Base-by-base conservation (phyloP, 2,888 invertebrate species). In the Euplexia lucipara region DNA sequence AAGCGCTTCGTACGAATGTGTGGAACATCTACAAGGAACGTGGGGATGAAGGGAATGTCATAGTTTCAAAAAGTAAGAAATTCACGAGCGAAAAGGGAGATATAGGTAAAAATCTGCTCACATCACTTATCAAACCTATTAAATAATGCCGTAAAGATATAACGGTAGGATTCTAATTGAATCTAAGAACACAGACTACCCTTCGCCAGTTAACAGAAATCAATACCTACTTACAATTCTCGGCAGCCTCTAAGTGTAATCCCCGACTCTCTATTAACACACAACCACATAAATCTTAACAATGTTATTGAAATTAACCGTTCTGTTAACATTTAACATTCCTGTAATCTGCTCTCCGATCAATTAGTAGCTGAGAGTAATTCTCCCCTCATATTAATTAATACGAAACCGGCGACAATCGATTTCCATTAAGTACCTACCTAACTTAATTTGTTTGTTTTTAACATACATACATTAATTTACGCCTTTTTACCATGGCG, bases 341-440 rank as follows among this genome's bases (percentile, higher is more conserved):
- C 42, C 6, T 44, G 54, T 72, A 72, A 64, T 54, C 57, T 41
- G 42, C 34, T 45, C 45, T 20, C 51, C 30, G n/a, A 52, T 47
- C 67, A 74, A 68, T 75, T 75, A 72, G 61, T 41, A 9, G 51
- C 52, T 52, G 22, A 22, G 37, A 41, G 41, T 63, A 51, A 63
- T 41, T 59, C 41, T 22, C 12, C 39, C 16, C 48, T 53, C 65
- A 45, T 34, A 65, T 72, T 77, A 37, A 73, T 48, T 57, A 45
- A 41, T 60, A 48, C 22, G 30, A 56, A 54, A 60, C 64, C 44
- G 34, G 16, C 9, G 26, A 5, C 32, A 34, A 78, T 78, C 57
- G 66, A 74, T 78, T 74, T 78, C 51, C 78, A 61, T 65, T 72
- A 26, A 26, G 26, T 26, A 66, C 45, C 32, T 39, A 62, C 32